Percentiles rank a stretch among this genome's conserved stretches.
These are phyloP conservation scores for Xiphydria camelus DNA, from an alignment of 2,888 invertebrate species.

Conservation along the genomic window DNA sequence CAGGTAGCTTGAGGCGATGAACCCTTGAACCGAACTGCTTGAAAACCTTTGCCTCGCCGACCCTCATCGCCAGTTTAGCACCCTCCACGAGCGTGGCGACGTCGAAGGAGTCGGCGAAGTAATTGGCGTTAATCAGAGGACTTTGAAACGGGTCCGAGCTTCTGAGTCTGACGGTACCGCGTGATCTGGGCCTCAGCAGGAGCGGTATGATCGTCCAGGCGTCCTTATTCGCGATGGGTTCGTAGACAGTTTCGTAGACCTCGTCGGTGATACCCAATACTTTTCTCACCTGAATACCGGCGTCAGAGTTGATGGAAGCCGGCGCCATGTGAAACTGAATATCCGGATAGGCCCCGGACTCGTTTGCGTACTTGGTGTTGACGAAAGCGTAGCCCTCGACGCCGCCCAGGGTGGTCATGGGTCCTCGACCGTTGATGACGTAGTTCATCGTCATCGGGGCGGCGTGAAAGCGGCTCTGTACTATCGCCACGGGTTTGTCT, in stretches of 20 bases:
- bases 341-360: conserved; percentile 79
- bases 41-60: conserved; percentile 77
- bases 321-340: conserved; percentile 93
- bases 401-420: conserved; percentile 86
- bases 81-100: conserved; percentile 83
- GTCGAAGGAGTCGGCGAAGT: conserved; percentile 80
- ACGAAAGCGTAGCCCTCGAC: conserved; percentile 88
- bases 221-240: conserved; percentile 77
- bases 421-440: conserved; percentile 76
- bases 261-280: conserved; percentile 80
- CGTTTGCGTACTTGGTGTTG: conserved; percentile 81
- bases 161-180: conserved; percentile 75
- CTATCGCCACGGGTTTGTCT: conserved; percentile 81
- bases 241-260: conserved; percentile 77
- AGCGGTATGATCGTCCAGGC: conserved; percentile 86
- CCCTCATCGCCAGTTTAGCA: conserved; percentile 72
- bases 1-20: conserved; percentile 76
- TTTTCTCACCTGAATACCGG: conserved; percentile 73
- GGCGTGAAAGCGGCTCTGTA: conserved; percentile 77
- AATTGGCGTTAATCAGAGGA: conserved; percentile 90
- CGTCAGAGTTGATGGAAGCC: conserved; percentile 82
- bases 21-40: conserved; percentile 78
- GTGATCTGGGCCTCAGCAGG: conserved; percentile 76
- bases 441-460: conserved; percentile 81
- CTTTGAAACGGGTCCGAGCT: conserved; percentile 84